Evolutionary conservation across 2,113 vertebrate species (phyloP).

Genomic region (Phylloscopus trochilus): DNA sequence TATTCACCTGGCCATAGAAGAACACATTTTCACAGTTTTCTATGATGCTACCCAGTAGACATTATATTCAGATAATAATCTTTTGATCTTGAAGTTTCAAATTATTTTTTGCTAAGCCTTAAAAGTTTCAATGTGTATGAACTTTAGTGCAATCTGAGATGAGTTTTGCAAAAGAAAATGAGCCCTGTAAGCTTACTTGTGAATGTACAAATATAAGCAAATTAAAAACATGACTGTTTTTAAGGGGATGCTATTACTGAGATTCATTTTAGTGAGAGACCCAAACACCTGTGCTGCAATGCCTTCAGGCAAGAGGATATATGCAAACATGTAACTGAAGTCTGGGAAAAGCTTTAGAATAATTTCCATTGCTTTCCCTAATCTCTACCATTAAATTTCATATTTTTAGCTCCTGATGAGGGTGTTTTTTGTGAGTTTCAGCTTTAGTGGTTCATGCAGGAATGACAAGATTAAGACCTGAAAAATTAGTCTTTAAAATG

Average conservation of each 20-base stretch:
- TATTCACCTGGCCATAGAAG: not conserved
- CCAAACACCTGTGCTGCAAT: not conserved
- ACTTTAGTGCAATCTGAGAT: not conserved
- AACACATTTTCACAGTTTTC: not conserved
- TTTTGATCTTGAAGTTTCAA: not conserved
- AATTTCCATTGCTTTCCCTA: not conserved
- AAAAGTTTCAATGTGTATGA: not conserved
- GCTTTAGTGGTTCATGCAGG: not conserved
- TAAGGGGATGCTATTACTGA: not conserved
- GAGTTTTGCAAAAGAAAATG: not conserved
- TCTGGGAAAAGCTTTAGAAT: not conserved
- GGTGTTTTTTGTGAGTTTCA: not conserved
- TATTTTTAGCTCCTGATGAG: not conserved
- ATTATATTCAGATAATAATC: not conserved
- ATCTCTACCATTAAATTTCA: not conserved
- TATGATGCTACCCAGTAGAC: not conserved
- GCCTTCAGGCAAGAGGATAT: not conserved
- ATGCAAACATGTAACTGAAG: not conserved
- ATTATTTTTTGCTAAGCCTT: not conserved
- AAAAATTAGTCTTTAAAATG: not conserved
- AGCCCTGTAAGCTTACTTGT: not conserved
- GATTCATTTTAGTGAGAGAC: not conserved
- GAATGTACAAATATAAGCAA: not conserved
- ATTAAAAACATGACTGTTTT: not conserved
- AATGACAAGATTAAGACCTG: not conserved